Percentiles rank a stretch among this genome's conserved stretches.
Evolutionary conservation across 2,888 invertebrate species (phyloP).

Genomic region (Rugalucina vietnamica): DNA sequence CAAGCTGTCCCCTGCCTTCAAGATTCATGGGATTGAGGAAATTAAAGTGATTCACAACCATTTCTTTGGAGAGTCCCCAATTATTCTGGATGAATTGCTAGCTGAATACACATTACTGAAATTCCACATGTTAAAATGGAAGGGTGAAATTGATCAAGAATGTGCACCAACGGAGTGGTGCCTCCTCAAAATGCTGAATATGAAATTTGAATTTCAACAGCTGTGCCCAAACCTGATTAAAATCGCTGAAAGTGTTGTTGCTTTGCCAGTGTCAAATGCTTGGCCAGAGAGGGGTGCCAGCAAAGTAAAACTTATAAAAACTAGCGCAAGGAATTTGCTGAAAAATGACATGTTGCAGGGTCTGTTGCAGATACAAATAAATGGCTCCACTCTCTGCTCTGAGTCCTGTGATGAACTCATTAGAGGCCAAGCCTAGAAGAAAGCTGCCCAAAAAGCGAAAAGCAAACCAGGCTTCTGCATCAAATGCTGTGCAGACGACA

Average conservation of each 20-base stretch:
- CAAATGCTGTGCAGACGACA: too few species aligned
- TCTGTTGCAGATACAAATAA: conserved; percentile 9
- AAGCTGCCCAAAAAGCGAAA: too few species aligned
- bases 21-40: conserved; percentile 17
- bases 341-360: conserved; percentile 2
- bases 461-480: too few species aligned
- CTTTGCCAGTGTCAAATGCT: conserved; percentile 56
- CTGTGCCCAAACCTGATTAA: conserved; percentile 25
- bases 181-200: conserved; percentile 16
- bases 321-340: conserved; percentile 34
- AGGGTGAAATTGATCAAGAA: neutral
- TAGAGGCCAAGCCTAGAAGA: too few species aligned
- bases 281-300: conserved; percentile 64
- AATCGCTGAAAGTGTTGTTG: conserved; percentile 48
- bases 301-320: conserved; percentile 52
- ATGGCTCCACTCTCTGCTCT: too few species aligned
- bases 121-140: conserved; percentile 35
- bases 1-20: conserved; percentile 1
- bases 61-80: too few species aligned
- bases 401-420: too few species aligned
- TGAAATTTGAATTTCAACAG: neutral
- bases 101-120: conserved; percentile 48
- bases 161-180: conserved; percentile 32
- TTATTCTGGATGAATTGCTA: conserved; percentile 9
- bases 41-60: conserved; percentile 26